Evolutionary conservation across 1,140 invertebrate species (phyloP).

Genomic region (Sitodiplosis mosellana): DNA sequence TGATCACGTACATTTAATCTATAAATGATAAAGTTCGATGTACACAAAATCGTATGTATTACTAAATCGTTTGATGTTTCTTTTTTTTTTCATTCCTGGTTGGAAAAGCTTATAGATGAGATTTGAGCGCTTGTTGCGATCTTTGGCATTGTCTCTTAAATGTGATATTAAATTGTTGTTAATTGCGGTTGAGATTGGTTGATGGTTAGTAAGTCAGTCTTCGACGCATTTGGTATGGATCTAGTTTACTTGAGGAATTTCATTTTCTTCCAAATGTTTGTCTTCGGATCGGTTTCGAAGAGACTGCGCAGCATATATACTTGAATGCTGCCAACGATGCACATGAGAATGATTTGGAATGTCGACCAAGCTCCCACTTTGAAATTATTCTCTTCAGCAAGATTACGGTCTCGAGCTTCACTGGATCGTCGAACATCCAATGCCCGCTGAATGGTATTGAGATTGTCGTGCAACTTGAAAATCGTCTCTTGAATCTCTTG

Average conservation of each 20-base stretch:
- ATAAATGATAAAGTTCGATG: no score
- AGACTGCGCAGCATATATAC: constrained; percentile 45
- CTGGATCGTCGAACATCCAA: constrained; percentile 53
- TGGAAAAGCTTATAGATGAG: no score
- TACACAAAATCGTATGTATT: no score
- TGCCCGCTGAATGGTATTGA: constrained; percentile 42
- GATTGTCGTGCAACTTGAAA: constrained; percentile 33
- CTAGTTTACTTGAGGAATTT: not conserved
- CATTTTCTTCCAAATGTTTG: constrained; percentile 32
- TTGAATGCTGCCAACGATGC: constrained; percentile 45
- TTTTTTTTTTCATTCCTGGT: no score
- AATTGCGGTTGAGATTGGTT: no score
- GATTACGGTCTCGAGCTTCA: constrained; percentile 58
- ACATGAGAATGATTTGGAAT: constrained; percentile 48
- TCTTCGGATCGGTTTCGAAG: constrained; percentile 41
- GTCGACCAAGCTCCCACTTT: constrained; percentile 55
- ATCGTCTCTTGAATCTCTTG: constrained; percentile 41
- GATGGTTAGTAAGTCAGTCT: no score
- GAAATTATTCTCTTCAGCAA: constrained; percentile 55
- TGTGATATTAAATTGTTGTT: no score
- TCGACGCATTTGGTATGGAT: not conserved
- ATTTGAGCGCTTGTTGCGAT: no score
- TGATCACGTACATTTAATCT: no score
- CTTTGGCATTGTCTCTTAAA: no score
- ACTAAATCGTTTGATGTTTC: no score